These are phyloP conservation scores for Rhingia campestris DNA, from an alignment of 2,888 invertebrate genomes.

Conservation along the genomic window DNA sequence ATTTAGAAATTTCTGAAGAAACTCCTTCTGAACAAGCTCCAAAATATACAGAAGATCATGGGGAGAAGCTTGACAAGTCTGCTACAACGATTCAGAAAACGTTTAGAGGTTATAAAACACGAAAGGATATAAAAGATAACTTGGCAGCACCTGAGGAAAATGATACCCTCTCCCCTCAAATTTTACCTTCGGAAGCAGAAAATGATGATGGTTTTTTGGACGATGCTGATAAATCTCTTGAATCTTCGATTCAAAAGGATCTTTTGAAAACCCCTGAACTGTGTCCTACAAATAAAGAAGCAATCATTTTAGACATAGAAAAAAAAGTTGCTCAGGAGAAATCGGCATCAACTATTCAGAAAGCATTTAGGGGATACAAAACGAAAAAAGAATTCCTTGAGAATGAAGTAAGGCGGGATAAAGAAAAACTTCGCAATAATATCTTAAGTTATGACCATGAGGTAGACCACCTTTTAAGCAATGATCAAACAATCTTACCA, in stretches of 20 bases:
- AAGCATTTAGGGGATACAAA: slow-evolving; percentile 69
- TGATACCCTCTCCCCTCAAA: neutral
- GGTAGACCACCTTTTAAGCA: too few species aligned
- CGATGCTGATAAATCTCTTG: neutral
- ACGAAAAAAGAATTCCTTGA: slow-evolving; percentile 26
- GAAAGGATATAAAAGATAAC: slow-evolving; percentile 31
- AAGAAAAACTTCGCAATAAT: too few species aligned
- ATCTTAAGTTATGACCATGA: too few species aligned
- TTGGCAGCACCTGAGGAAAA: neutral
- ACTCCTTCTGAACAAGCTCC: neutral
- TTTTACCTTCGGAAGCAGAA: slow-evolving; percentile 2
- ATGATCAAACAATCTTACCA: too few species aligned
- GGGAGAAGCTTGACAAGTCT: slow-evolving; percentile 33
- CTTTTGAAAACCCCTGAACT: neutral
- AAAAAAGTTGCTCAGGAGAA: slow-evolving; percentile 9
- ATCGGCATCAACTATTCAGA: slow-evolving; percentile 73
- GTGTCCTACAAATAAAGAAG: neutral
- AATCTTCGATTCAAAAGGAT: neutral
- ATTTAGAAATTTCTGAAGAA: neutral
- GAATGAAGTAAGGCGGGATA: neutral
- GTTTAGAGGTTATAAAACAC: slow-evolving; percentile 64
- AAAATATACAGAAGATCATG: too few species aligned
- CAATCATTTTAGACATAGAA: neutral
- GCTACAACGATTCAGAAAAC: slow-evolving; percentile 71
- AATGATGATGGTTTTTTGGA: neutral